A percentile compares a stretch with the other conserved stretches of the same genome.
Evolutionary conservation across 2,113 vertebrate species (phyloP).

Genomic region (Bos javanicus): DNA sequence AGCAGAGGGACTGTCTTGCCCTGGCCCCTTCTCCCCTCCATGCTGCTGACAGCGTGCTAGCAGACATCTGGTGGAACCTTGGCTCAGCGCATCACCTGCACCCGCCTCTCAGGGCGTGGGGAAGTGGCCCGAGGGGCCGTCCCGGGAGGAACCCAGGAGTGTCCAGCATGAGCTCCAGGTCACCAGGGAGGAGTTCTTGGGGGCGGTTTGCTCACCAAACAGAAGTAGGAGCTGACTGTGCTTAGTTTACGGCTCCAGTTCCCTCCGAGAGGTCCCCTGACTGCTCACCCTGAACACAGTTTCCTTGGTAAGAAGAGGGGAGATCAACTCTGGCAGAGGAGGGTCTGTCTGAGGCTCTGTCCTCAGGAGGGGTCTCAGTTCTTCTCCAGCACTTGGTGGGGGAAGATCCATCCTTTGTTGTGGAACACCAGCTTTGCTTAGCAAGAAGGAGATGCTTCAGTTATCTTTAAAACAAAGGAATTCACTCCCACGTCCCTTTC

Average conservation of each 20-base stretch:
- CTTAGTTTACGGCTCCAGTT: background rate
- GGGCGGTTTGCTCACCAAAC: background rate
- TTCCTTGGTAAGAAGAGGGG: background rate
- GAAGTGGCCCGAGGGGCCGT: background rate
- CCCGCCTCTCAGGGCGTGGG: background rate
- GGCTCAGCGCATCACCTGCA: accelerated
- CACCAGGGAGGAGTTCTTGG: background rate
- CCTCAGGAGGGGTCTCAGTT: accelerated
- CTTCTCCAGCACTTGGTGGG: background rate
- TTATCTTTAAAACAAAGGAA: background rate
- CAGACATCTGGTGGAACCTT: background rate
- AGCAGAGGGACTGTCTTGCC: too few relatives aligned
- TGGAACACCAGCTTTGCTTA: background rate
- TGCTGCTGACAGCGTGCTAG: accelerated
- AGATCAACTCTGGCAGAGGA: accelerated
- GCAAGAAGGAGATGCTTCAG: background rate
- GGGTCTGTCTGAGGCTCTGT: background rate
- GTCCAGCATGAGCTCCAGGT: accelerated
- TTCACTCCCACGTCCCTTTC: too few relatives aligned
- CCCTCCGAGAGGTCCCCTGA: too few relatives aligned
- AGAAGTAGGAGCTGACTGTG: background rate
- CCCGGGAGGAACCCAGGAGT: accelerated
- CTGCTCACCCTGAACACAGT: background rate
- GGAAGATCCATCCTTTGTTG: background rate
- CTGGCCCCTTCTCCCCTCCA: accelerated